Percentiles rank a stretch among this genome's conserved stretches.
Evolutionary conservation across 1,140 invertebrate species (phyloP).

Genomic region (Leptoteleia sp.): DNA sequence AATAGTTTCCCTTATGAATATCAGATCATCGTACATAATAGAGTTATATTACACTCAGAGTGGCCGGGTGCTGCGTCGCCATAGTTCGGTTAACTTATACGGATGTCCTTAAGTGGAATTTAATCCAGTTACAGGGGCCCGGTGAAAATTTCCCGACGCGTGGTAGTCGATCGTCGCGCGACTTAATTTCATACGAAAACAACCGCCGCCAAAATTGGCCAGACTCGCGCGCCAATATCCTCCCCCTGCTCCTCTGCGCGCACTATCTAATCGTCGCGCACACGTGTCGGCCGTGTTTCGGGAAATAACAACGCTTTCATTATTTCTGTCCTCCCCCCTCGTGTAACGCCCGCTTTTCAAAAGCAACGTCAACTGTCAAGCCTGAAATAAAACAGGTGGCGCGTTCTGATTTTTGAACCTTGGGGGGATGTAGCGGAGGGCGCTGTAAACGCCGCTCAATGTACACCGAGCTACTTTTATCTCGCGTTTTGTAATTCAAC

Average conservation of each 20-base stretch:
- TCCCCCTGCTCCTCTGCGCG: no score
- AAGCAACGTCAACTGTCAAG: conserved; percentile 45
- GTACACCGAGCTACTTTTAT: conserved; percentile 20
- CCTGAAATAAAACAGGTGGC: conserved; percentile 46
- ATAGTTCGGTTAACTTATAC: conserved; percentile 67
- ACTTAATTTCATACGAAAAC: conserved; percentile 44
- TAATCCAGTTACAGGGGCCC: conserved; percentile 65
- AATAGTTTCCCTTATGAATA: conserved; percentile 65
- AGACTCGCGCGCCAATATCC: no score
- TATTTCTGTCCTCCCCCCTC: conserved; percentile 22
- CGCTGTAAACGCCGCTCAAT: conserved; percentile 24
- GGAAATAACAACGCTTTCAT: conserved; percentile 31
- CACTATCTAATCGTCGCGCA: conserved; percentile 32
- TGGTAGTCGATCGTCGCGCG: no score
- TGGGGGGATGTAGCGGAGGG: conserved; percentile 3
- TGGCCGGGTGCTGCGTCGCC: conserved; percentile 49
- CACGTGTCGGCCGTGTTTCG: conserved; percentile 20
- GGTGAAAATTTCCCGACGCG: conserved; percentile 70
- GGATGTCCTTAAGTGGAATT: conserved; percentile 67
- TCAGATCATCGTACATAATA: conserved; percentile 65
- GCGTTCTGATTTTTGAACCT: conserved; percentile 36
- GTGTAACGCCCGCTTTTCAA: conserved; percentile 30
- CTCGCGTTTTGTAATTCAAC: conserved; percentile 1
- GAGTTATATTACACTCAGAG: conserved; percentile 65
- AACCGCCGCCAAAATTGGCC: no score